Percentiles rank a stretch among this genome's conserved stretches.
These are phyloP conservation scores for Onthophagus sagittarius DNA, from an alignment of 2,888 invertebrate genomes.

Conservation along the genomic window DNA sequence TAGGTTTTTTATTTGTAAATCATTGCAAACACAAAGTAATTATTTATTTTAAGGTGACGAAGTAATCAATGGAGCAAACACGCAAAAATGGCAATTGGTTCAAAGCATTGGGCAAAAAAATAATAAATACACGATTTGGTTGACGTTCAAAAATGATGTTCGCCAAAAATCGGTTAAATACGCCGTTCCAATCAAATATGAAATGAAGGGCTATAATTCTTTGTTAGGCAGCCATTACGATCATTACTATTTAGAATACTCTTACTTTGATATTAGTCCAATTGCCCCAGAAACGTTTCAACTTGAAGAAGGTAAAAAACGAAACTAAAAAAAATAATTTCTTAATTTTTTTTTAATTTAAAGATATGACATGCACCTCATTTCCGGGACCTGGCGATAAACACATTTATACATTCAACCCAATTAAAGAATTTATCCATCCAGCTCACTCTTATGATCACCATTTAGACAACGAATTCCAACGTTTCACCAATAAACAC, in stretches of 20 bases:
- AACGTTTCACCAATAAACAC: constrained; percentile 70
- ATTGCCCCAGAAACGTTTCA: constrained; percentile 68
- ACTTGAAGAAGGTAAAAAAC: constrained; percentile 47
- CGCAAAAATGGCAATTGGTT: constrained; percentile 75
- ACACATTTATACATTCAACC: constrained; percentile 82
- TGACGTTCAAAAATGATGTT: constrained; percentile 65
- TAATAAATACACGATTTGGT: constrained; percentile 88
- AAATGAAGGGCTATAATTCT: constrained; percentile 91
- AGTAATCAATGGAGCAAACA: constrained; percentile 63
- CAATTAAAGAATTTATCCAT: constrained; percentile 87
- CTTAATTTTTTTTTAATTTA: constrained; percentile 29
- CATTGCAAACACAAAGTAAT: background rate
- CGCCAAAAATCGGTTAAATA: constrained; percentile 46
- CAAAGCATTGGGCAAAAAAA: constrained; percentile 71
- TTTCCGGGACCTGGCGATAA: constrained; percentile 85
- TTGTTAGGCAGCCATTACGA: constrained; percentile 95
- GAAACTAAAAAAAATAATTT: background rate
- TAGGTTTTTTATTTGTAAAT: constrained; percentile 46
- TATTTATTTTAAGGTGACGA: constrained; percentile 55
- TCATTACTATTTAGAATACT: constrained; percentile 86
- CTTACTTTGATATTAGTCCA: constrained; percentile 60
- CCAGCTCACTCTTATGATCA: constrained; percentile 54
- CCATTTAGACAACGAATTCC: constrained; percentile 74
- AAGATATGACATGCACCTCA: constrained; percentile 64
- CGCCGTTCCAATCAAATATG: constrained; percentile 70